Conservation (phyloP, 2,888 invertebrate genomes). For the Brenthis ino region DNA sequence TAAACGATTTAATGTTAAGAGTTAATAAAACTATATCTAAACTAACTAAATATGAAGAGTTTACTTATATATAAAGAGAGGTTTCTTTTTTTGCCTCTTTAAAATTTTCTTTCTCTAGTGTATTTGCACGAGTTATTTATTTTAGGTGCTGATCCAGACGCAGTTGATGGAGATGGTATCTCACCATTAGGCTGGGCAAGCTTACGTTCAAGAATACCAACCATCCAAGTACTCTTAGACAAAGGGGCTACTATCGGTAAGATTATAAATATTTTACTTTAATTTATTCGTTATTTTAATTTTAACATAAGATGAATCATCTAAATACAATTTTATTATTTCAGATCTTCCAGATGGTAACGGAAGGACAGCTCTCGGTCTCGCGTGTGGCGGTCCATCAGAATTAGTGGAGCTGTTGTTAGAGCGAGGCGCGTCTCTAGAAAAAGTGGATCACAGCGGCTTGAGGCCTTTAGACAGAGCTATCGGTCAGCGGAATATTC, state of each 20-base stretch:
- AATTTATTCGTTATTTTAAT: too few species aligned
- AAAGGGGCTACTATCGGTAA: slow-evolving; percentile 88
- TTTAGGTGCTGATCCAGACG: slow-evolving; percentile 88
- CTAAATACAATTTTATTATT: slow-evolving; percentile 25
- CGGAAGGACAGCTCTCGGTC: slow-evolving; percentile 95
- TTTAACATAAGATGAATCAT: neutral
- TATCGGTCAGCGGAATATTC: slow-evolving; percentile 94
- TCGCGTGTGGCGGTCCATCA: slow-evolving; percentile 88
- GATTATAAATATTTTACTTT: slow-evolving; percentile 15
- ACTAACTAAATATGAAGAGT: neutral
- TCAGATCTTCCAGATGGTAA: slow-evolving; percentile 89
- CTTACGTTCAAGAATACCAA: slow-evolving; percentile 88
- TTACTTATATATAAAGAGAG: too few species aligned
- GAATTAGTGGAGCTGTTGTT: slow-evolving; percentile 90
- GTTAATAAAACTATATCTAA: neutral
- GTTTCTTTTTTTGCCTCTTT: neutral
- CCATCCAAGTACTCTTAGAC: slow-evolving; percentile 85
- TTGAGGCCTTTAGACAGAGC: slow-evolving; percentile 96
- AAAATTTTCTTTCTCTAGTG: neutral
- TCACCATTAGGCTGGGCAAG: slow-evolving; percentile 96
- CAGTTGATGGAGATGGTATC: slow-evolving; percentile 93
- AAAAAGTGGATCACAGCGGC: slow-evolving; percentile 95
- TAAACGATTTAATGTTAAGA: neutral
- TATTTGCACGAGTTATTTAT: slow-evolving; percentile 14
- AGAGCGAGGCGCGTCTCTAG: slow-evolving; percentile 94